phyloP scores from a whole-genome alignment of 2,888 invertebrate species.

The Hypolimnas misippus region DNA sequence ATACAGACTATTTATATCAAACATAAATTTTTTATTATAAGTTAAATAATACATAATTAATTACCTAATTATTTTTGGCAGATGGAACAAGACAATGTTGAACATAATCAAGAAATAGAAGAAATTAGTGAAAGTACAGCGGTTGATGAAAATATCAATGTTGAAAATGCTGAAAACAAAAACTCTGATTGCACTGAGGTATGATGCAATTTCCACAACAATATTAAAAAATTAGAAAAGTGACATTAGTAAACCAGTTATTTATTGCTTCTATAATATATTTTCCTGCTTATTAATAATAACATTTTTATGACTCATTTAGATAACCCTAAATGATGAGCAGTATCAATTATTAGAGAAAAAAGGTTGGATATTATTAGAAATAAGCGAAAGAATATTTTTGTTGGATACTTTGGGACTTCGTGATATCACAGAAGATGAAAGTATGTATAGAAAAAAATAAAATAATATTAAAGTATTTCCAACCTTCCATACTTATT shows the following conservation, averaged over 20 bases:
- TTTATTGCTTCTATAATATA: too few species aligned
- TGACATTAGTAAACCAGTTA: too few species aligned
- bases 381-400: constrained; percentile 67
- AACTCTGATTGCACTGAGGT: constrained; percentile 65
- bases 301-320: neutral
- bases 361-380: constrained; percentile 75
- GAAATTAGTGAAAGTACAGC: constrained; percentile 41
- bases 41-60: too few species aligned
- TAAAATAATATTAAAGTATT: constrained; percentile 3
- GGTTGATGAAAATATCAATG: constrained; percentile 43
- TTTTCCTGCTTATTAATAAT: too few species aligned
- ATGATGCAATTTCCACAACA: constrained; percentile 3
- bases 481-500: too few species aligned
- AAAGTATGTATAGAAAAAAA: constrained; percentile 54
- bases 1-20: too few species aligned
- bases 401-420: constrained; percentile 69
- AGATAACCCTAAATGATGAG: constrained; percentile 73
- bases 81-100: constrained; percentile 52
- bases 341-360: constrained; percentile 69
- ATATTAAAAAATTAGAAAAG: too few species aligned
- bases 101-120: constrained; percentile 45
- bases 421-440: constrained; percentile 70
- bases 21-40: too few species aligned
- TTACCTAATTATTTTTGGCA: constrained; percentile 37
- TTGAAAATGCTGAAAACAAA: constrained; percentile 45